These are phyloP conservation scores for Gambusia yucatana DNA, from an alignment of 2,797 vertebrate genomes.

Conservation along the genomic window DNA sequence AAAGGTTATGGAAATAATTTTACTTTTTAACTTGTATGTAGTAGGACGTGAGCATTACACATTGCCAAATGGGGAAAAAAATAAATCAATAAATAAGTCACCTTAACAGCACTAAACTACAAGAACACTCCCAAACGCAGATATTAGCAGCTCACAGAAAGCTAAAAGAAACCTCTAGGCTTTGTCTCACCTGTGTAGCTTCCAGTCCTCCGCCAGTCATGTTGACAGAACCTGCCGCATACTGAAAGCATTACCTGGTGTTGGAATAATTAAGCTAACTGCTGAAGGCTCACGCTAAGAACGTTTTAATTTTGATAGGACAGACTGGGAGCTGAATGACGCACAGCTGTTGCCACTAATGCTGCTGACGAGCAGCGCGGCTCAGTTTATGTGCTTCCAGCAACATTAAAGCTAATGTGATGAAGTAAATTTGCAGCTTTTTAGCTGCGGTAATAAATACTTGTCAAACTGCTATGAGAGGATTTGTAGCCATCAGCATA, in stretches of 20 bases:
- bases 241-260: background rate
- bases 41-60: background rate
- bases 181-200: background rate
- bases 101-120: background rate
- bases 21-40: background rate
- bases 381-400: slow-evolving; percentile 3
- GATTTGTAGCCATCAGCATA: background rate
- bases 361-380: slow-evolving; percentile 1
- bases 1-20: background rate
- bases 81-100: background rate
- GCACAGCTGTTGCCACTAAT: slow-evolving; percentile 9
- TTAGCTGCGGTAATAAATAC: background rate
- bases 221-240: background rate
- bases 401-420: slow-evolving; percentile 8
- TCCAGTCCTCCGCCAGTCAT: background rate
- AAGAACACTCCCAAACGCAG: background rate
- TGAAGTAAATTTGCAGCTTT: background rate
- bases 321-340: slow-evolving; percentile 1
- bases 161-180: background rate
- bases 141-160: background rate
- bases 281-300: background rate
- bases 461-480: background rate
- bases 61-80: background rate
- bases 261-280: background rate
- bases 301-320: background rate